These are phyloP conservation scores for Montipora capricornis DNA, from an alignment of 64 coral and sea anemone genomes.

Conservation along the genomic window DNA sequence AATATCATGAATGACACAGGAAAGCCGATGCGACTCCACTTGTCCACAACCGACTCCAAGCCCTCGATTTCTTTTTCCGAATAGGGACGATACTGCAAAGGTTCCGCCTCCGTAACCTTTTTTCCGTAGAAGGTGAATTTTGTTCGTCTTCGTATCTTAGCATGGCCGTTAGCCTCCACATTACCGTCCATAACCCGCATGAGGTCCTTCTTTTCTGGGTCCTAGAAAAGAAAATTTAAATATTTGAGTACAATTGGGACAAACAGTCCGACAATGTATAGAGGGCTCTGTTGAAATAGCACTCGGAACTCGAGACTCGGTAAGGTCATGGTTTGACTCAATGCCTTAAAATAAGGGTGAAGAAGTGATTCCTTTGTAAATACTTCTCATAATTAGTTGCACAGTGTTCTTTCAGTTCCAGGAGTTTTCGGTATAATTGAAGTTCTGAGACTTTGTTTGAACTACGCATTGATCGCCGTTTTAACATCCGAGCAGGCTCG, in stretches of 20 bases:
- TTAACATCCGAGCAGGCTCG: too few relatives aligned
- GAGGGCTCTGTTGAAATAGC: not conserved
- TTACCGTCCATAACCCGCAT: constrained; percentile 59
- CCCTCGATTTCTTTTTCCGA: constrained; percentile 85
- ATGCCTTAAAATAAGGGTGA: too few relatives aligned
- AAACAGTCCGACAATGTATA: too few relatives aligned
- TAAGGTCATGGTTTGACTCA: too few relatives aligned
- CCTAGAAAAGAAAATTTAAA: constrained; percentile 18
- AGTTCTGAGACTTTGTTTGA: too few relatives aligned
- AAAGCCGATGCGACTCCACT: constrained; percentile 75
- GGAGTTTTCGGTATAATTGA: too few relatives aligned
- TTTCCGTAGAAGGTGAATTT: constrained; percentile 40
- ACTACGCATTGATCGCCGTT: too few relatives aligned
- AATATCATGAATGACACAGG: constrained; percentile 86
- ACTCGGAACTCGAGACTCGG: not conserved
- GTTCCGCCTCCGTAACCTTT: not conserved
- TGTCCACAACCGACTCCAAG: constrained; percentile 77
- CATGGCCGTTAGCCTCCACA: constrained; percentile 43
- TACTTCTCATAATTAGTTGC: too few relatives aligned
- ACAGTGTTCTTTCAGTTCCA: too few relatives aligned
- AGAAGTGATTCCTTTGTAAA: too few relatives aligned
- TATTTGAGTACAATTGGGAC: not conserved
- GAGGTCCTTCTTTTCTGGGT: constrained; percentile 81
- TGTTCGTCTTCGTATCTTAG: constrained; percentile 31
- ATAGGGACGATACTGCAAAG: constrained; percentile 77